Evolutionary conservation across 2,113 vertebrate genomes (phyloP).

Genomic region (Periophthalmodon schlosseri): DNA sequence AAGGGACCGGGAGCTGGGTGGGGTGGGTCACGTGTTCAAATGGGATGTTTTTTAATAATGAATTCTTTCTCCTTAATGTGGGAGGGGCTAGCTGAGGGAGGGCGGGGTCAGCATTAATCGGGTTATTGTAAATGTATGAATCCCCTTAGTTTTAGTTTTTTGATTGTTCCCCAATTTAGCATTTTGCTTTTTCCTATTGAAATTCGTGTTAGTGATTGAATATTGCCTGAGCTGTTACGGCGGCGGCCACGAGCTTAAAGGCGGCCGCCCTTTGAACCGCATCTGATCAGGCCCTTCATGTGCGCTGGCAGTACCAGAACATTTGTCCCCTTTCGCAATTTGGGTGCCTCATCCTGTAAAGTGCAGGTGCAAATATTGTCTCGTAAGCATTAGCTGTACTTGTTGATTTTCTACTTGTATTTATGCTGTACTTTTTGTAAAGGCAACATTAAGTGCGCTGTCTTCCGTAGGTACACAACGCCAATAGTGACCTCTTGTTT

Average conservation of each 20-base stretch:
- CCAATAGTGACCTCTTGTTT: constrained; percentile 63
- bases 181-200: constrained; percentile 52
- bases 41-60: constrained; percentile 45
- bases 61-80: constrained; percentile 46
- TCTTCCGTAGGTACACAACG: constrained; percentile 82
- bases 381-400: constrained; percentile 54
- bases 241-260: constrained; percentile 26
- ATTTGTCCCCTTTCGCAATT: constrained; percentile 41
- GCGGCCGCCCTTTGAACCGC: constrained; percentile 18
- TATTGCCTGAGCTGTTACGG: constrained; percentile 48
- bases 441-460: constrained; percentile 71
- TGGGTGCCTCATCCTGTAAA: constrained; percentile 59
- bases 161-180: constrained; percentile 55
- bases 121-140: constrained; percentile 69
- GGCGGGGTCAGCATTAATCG: constrained; percentile 41
- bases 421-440: constrained; percentile 55
- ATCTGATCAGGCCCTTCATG: constrained; percentile 23
- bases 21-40: constrained; percentile 22
- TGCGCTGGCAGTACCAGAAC: constrained; percentile 40
- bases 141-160: constrained; percentile 69
- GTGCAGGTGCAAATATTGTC: constrained; percentile 47
- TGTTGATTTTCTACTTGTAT: constrained; percentile 47
- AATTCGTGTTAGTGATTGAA: constrained; percentile 59
- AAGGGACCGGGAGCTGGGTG: constrained; percentile 12
- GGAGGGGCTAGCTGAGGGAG: constrained; percentile 39